Conservation (phyloP, 2,113 vertebrate species). For the Phodopus roborovskii region DNA sequence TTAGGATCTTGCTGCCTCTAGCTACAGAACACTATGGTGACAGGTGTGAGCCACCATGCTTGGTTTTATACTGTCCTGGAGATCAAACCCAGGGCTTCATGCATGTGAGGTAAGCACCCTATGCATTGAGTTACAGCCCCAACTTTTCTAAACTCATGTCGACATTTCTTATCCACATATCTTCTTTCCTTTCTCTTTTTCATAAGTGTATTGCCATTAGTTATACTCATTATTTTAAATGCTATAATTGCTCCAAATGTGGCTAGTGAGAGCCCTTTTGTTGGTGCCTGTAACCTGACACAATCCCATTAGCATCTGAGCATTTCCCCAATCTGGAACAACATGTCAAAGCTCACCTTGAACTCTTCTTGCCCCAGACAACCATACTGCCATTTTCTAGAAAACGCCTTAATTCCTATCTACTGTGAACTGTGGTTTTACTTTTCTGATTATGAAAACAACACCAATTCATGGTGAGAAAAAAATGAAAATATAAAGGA, state of each 20-base stretch:
- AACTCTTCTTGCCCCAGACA: neutral
- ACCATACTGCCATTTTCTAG: neutral
- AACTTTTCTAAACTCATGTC: neutral
- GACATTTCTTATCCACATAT: neutral
- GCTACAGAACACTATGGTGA: neutral
- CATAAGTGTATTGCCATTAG: neutral
- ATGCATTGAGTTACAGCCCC: neutral
- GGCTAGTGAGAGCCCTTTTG: neutral
- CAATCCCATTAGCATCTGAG: neutral
- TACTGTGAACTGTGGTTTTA: neutral
- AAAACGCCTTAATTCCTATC: conserved; percentile 2
- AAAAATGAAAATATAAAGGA: neutral
- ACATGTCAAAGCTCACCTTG: conserved; percentile 14
- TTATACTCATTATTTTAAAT: conserved; percentile 38
- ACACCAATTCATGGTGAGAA: neutral
- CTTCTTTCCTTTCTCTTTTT: neutral
- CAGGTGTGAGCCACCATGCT: no score
- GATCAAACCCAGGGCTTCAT: neutral
- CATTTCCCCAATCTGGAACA: neutral
- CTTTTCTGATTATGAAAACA: conserved; percentile 28
- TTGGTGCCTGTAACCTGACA: neutral
- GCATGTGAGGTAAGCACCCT: neutral
- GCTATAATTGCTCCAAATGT: conserved; percentile 10
- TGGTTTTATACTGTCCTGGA: neutral
- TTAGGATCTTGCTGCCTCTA: neutral